A percentile compares a stretch with the other conserved stretches of the same genome.
Conservation (phyloP, 2,797 vertebrate genomes). For the Sardinella longiceps region DNA sequence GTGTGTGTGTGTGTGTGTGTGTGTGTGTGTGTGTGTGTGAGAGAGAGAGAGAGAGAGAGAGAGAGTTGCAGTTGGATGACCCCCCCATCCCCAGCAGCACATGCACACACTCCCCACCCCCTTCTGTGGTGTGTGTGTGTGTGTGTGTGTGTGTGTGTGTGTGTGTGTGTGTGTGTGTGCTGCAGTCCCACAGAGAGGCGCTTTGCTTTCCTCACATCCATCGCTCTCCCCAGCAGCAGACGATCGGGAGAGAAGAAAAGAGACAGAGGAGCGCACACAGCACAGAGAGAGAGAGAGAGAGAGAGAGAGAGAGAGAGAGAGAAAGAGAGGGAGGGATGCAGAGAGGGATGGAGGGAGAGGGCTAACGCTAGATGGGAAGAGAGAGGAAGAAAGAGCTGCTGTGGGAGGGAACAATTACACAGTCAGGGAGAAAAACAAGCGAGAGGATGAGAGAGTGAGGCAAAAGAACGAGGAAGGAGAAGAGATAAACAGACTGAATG, state of each 20-base stretch:
- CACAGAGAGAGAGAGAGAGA: not conserved
- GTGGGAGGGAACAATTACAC: not conserved
- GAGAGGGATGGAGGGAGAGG: not conserved
- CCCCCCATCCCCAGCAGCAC: not conserved
- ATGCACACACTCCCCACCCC: constrained; percentile 30
- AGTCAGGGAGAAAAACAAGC: not conserved
- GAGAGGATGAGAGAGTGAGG: not conserved
- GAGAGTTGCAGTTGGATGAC: not conserved
- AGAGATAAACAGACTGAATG: constrained; percentile 17
- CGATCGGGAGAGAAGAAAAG: not conserved
- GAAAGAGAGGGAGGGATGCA: too few species aligned
- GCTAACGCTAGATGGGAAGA: constrained; percentile 33
- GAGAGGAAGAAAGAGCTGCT: not conserved
- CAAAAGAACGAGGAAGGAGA: not conserved
- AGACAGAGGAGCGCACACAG: not conserved
- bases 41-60: not conserved
- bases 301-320: constrained; percentile 31
- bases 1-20: not conserved
- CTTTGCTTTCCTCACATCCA: constrained; percentile 49
- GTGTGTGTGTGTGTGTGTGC: too few species aligned
- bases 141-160: too few species aligned
- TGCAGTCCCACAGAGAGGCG: constrained; percentile 53
- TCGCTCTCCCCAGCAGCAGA: constrained; percentile 29
- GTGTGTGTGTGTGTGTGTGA: not conserved
- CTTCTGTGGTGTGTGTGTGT: constrained; percentile 41